These are phyloP conservation scores for Prosopocoilus inquinatus DNA, from an alignment of 2,888 invertebrate genomes.

Conservation along the genomic window DNA sequence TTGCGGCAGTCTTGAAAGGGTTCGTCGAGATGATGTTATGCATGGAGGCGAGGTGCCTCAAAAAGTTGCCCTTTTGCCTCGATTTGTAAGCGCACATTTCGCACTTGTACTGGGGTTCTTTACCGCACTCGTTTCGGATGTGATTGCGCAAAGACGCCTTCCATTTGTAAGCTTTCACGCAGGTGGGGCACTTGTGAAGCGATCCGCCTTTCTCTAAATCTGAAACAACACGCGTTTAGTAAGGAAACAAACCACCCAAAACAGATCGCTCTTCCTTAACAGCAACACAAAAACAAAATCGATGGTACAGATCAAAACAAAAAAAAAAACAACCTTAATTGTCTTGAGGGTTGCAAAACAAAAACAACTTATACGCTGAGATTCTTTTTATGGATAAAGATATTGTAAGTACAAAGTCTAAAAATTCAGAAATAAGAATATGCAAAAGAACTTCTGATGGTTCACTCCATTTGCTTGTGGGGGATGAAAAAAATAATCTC, in stretches of 20 bases:
- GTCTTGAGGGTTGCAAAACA: too few species aligned
- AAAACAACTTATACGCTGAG: too few species aligned
- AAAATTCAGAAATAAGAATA: too few species aligned
- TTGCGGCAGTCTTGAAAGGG: background rate
- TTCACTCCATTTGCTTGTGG: too few species aligned
- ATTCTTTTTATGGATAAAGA: too few species aligned
- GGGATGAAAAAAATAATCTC: too few species aligned
- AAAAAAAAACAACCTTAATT: too few species aligned
- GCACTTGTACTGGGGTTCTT: conserved; percentile 81
- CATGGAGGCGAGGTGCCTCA: conserved; percentile 79
- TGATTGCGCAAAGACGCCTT: conserved; percentile 82
- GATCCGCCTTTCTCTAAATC: conserved; percentile 54
- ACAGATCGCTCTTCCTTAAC: conserved; percentile 44
- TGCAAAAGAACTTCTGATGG: too few species aligned
- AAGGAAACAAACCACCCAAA: conserved; percentile 41
- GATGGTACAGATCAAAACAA: too few species aligned
- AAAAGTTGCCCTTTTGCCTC: conserved; percentile 82
- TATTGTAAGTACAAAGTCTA: too few species aligned
- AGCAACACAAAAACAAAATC: too few species aligned
- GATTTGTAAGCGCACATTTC: conserved; percentile 80
- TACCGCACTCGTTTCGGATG: conserved; percentile 84
- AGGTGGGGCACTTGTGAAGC: conserved; percentile 67
- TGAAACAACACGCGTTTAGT: background rate
- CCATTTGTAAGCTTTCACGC: conserved; percentile 81
- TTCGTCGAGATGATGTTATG: conserved; percentile 54